Conservation (phyloP, 2,888 invertebrate genomes). For the Euplagia quadripunctaria region DNA sequence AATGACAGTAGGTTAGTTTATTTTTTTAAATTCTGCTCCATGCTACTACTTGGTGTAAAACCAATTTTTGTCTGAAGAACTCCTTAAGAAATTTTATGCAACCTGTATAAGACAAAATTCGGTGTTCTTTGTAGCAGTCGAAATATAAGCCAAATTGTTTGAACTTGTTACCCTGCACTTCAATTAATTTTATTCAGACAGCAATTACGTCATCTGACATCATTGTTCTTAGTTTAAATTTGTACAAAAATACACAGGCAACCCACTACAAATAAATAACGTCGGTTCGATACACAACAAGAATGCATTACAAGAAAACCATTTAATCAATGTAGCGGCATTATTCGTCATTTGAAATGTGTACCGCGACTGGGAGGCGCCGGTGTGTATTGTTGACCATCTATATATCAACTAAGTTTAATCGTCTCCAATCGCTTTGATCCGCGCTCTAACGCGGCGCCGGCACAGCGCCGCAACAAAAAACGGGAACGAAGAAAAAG, state of each 20-base stretch:
- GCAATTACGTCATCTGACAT: conserved; percentile 44
- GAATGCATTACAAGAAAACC: conserved; percentile 53
- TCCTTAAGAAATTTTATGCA: background rate
- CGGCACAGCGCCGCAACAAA: conserved; percentile 68
- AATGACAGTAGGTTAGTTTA: too few species aligned
- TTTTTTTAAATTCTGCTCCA: too few species aligned
- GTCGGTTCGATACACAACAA: conserved; percentile 42
- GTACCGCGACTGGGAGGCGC: conserved; percentile 63
- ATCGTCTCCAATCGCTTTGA: conserved; percentile 79
- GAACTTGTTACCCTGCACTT: conserved; percentile 42
- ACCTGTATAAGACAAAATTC: conserved; percentile 13
- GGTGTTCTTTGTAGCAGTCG: conserved; percentile 31
- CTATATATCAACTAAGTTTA: conserved; percentile 67
- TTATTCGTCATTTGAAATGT: conserved; percentile 58
- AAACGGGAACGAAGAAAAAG: conserved; percentile 65
- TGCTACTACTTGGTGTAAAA: background rate
- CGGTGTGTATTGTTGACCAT: conserved; percentile 57
- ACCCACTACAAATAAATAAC: conserved; percentile 35
- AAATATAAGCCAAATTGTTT: conserved; percentile 41
- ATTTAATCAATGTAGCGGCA: conserved; percentile 46
- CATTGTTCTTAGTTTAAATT: conserved; percentile 33
- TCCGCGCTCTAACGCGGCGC: conserved; percentile 71
- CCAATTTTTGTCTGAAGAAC: background rate
- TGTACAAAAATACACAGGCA: conserved; percentile 36
- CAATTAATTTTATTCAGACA: conserved; percentile 45